Evolutionary conservation across 2,797 vertebrate genomes (phyloP), one percentile per base, ranked within the genome.

Genomic region (Molossus alvarezi): DNA sequence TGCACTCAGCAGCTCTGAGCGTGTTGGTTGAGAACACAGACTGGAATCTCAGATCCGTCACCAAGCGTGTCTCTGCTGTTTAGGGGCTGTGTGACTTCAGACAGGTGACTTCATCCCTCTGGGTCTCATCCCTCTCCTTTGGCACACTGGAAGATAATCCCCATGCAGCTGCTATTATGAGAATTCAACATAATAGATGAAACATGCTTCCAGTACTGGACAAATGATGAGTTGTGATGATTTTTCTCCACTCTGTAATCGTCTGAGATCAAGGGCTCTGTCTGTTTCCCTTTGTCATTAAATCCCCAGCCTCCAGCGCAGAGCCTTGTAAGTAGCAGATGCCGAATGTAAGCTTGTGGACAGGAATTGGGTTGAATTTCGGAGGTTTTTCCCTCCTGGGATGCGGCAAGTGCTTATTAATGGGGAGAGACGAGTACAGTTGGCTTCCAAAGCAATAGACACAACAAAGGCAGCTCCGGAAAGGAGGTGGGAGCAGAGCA

Each of bases 341-440:
- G 2, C 11, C 69, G 60, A 73, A n/a, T 91, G 60, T 41, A 13
- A 51, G 15, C 29, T 67, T 75, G 48, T 33, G 81, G 81, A 82
- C 41, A 45, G 9, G 79, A 94, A 79, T 4, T 71, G 58, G 57
- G 53, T 57, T 93, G 80, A 87, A 88, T 88, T 80, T 79, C n/a
- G 51, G 95, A 79, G 23, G 51, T 64, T 80, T 64, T 82, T 75
- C 53, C 73, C 55, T 72, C 20, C 79, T 86, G 69, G 60, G 65
- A 45, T 7, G 1, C 9, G 80, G 45, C 1, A 21, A 89, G 33
- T 10, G 33, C 10, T 73, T 69, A 77, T n/a, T 65, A 85, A 64
- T 20, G 23, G 60, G 91, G 33, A 73, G 1, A 88, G 25, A 37
- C 41, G 76, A 80, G 29, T 2, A 48, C 9, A 53, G 20, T 25